Conservation (phyloP, 2,113 vertebrate species). For the Mormyrus lacerda region DNA sequence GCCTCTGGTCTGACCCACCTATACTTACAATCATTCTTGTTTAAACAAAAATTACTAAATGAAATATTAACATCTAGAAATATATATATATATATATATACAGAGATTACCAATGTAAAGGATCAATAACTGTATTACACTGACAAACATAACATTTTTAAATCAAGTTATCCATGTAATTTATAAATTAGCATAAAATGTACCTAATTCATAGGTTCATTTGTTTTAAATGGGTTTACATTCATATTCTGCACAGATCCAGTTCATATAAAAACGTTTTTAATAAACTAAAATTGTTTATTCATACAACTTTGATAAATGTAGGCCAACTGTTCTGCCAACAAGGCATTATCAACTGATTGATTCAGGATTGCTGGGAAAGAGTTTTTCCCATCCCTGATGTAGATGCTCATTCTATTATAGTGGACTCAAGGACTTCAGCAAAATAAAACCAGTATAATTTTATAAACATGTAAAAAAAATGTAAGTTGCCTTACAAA, state of each 20-base stretch:
- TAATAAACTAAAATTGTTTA: neutral
- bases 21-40: neutral
- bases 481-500: neutral
- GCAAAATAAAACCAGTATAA: neutral
- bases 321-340: neutral
- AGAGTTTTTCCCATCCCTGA: neutral
- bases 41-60: neutral
- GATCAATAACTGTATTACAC: neutral
- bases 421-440: neutral
- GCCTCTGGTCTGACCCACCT: neutral
- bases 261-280: neutral
- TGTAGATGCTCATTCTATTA: neutral
- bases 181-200: neutral
- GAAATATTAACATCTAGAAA: neutral
- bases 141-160: neutral
- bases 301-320: neutral
- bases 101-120: neutral
- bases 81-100: neutral
- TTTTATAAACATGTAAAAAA: neutral
- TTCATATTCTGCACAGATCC: neutral
- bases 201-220: neutral
- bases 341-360: neutral
- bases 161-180: neutral
- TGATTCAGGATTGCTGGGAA: neutral
- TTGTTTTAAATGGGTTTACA: neutral